A percentile compares a stretch with the other conserved stretches of the same genome.
These are phyloP conservation scores for Pseudachorutes palmiensis DNA, from an alignment of 1,140 invertebrate genomes.

Conservation along the genomic window DNA sequence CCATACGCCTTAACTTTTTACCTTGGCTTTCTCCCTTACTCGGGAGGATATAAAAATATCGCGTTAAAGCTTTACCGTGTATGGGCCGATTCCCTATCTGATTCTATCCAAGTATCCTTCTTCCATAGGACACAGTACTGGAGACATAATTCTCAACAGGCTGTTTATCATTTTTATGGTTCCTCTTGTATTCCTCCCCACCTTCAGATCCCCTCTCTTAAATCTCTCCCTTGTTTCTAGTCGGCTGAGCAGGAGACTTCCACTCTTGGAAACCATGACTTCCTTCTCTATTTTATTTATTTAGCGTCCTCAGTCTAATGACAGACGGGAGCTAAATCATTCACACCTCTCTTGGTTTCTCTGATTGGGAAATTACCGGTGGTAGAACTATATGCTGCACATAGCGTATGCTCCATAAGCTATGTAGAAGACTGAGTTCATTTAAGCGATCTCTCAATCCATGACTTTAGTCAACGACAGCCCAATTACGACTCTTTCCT, in stretches of 20 bases:
- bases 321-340: constrained; percentile 23
- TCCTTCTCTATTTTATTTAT: constrained; percentile 23
- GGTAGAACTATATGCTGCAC: neutral
- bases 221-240: constrained; percentile 15
- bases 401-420: no score
- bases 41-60: no score
- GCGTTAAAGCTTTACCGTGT: no score
- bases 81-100: no score
- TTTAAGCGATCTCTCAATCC: no score
- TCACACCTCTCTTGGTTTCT: neutral
- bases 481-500: no score
- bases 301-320: constrained; percentile 24
- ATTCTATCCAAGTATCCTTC: neutral
- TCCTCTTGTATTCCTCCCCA: constrained; percentile 17
- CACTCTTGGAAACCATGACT: constrained; percentile 20
- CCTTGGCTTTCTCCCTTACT: no score
- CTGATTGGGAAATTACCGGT: constrained; percentile 11
- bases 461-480: no score
- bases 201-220: constrained; percentile 8
- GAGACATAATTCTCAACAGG: constrained; percentile 35
- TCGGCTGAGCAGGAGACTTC: constrained; percentile 14
- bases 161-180: constrained; percentile 38
- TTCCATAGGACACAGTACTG: neutral
- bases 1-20: no score
- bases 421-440: no score